phyloP scores from a whole-genome alignment of 2,888 invertebrate genomes.

The Drosophila colorata region DNA sequence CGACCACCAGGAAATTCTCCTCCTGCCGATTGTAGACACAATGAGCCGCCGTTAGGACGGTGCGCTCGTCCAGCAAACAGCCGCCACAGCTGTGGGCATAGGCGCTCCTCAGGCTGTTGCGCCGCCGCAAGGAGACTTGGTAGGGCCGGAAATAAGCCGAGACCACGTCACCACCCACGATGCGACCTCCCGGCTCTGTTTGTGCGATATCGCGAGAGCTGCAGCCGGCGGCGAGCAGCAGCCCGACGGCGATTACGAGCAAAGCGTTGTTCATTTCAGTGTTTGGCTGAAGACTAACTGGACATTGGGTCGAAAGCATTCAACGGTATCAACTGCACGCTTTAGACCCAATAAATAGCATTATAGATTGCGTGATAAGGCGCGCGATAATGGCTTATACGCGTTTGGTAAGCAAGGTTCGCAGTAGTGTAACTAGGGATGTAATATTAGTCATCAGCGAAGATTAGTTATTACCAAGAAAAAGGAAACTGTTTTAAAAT shows the following conservation, averaged over 20 bases:
- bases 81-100: conserved; percentile 66
- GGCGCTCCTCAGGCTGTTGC: conserved; percentile 37
- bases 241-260: conserved; percentile 7
- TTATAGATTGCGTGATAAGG: conserved; percentile 40
- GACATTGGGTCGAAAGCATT: conserved; percentile 4
- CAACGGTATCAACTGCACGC: neutral
- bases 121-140: conserved; percentile 73
- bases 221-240: conserved; percentile 24
- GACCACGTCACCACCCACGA: conserved; percentile 72
- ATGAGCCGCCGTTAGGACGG: conserved; percentile 80
- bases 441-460: conserved; percentile 1
- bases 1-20: conserved; percentile 78
- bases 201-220: conserved; percentile 10
- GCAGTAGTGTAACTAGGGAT: conserved; percentile 4
- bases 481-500: too few species aligned
- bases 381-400: conserved; percentile 22
- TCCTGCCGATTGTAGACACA: conserved; percentile 65
- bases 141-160: conserved; percentile 63
- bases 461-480: neutral
- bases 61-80: conserved; percentile 45
- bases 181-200: conserved; percentile 42
- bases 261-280: conserved; percentile 47
- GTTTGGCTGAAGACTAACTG: conserved; percentile 39
- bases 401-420: neutral
- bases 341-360: conserved; percentile 8